Conservation (phyloP, 1,140 invertebrate genomes). For the Cyclina sinensis region DNA sequence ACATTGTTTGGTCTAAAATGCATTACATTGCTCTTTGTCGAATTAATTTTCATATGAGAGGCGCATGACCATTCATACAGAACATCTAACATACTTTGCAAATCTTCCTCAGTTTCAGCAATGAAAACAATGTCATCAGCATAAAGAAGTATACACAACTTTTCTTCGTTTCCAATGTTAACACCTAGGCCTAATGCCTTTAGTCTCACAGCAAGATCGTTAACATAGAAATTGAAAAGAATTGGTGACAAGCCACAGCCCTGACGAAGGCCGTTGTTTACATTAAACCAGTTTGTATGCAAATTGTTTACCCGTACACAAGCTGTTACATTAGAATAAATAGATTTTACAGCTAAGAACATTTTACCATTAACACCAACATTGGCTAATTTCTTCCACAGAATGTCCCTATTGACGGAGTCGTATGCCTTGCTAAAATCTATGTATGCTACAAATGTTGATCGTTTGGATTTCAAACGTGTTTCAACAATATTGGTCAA, state of each 20-base stretch:
- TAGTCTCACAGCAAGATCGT: conserved; percentile 7
- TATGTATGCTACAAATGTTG: not conserved
- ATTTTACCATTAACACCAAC: conserved; percentile 43
- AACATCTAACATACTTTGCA: too few species aligned
- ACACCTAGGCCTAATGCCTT: not conserved
- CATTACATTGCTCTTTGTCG: too few species aligned
- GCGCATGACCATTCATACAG: too few species aligned
- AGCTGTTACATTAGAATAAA: conserved; percentile 29
- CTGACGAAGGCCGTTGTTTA: conserved; percentile 30
- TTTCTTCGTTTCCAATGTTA: not conserved
- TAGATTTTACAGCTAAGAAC: not conserved
- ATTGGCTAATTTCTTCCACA: not conserved
- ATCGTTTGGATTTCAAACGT: not conserved
- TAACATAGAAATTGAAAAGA: too few species aligned
- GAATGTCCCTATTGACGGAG: too few species aligned
- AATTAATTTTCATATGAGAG: too few species aligned
- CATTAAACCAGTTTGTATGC: too few species aligned
- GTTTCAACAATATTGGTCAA: too few species aligned
- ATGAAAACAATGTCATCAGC: too few species aligned
- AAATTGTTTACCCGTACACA: conserved; percentile 36
- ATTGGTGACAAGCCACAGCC: conserved; percentile 34
- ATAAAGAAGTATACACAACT: too few species aligned
- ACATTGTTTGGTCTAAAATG: too few species aligned
- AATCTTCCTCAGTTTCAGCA: too few species aligned
- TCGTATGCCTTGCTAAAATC: not conserved